Base-by-base conservation (phyloP, 2,888 invertebrate genomes). In the Augiades crinisus region DNA sequence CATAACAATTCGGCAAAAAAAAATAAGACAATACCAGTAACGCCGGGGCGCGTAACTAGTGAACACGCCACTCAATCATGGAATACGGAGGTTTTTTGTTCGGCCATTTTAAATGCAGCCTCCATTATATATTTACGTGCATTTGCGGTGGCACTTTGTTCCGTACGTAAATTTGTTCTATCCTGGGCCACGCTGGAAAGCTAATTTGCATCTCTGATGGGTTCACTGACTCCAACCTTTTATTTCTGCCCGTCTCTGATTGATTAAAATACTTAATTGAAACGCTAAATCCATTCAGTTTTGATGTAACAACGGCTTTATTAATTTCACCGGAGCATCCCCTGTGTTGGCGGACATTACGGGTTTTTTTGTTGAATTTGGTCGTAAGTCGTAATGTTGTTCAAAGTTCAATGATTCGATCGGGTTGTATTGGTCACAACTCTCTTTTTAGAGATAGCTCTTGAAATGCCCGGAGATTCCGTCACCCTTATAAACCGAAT, bases 91-190 rank as follows among this genome's bases (percentile, higher is more conserved):
- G 51, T 57, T 61, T 63, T 63, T 63, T 61, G 60, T 57, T 55
- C 58, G 52, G 58, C 61, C 64, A 70, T 72, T 71, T 69, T 58
- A 67, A 68, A 62, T 59, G 57, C 59, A 41, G 46, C 47, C 53
- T 50, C 53, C 66, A 70, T 72, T 67, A 70, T 64, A 62, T 64
- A 70, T 71, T 63, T 62, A 67, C 59, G 59, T 66, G 41, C 54
- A 62, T 60, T 59, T 61, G 61, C 55, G 64, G 63, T 49, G 54
- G 40, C 60, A 60, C 62, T 68, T 61, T 68, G 58, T 61, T 54
- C 54, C 53, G 58, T 52, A 47, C 57, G 59, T 58, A 61, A 58
- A 65, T 65, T 62, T 64, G 56, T 59, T 61, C 62, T 61, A 60
- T 55, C 33, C 54, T 17, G 43, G 19, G 38, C 53, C 51, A 31